Conservation (phyloP, 2,888 invertebrate species). For the Protonemura montana region DNA sequence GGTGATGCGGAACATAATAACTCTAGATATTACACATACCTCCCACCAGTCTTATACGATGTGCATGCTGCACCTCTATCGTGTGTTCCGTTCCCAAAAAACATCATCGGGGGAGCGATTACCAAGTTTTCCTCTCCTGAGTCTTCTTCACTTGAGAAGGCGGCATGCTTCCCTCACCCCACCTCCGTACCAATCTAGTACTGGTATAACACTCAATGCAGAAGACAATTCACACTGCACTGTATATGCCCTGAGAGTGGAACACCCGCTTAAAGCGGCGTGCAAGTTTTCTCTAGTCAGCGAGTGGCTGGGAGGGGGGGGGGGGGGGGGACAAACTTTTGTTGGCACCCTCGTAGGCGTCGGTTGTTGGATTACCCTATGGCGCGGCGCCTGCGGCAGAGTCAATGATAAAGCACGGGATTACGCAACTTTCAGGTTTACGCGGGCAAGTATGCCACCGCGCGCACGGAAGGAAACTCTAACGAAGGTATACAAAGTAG, state of each 20-base stretch:
- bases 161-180: not conserved
- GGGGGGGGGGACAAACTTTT: conserved; percentile 15
- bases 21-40: conserved; percentile 41
- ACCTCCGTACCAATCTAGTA: not conserved
- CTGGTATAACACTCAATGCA: conserved; percentile 21
- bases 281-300: not conserved
- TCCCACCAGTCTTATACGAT: not conserved
- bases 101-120: conserved; percentile 32
- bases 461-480: conserved; percentile 13
- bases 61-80: not conserved
- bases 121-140: conserved; percentile 32
- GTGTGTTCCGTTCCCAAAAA: conserved; percentile 13
- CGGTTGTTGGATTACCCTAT: conserved; percentile 14
- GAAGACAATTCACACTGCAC: conserved; percentile 15
- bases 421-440: conserved; percentile 34
- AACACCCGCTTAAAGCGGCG: not conserved
- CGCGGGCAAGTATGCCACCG: not conserved
- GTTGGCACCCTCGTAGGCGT: conserved; percentile 32
- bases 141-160: conserved; percentile 18
- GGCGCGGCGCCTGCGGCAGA: conserved; percentile 15
- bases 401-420: conserved; percentile 36
- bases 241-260: not conserved
- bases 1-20: conserved; percentile 37
- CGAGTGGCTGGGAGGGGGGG: not conserved
- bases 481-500: conserved; percentile 24